phyloP scores from a whole-genome alignment of 2,888 invertebrate genomes.

The Norana najaformis region DNA sequence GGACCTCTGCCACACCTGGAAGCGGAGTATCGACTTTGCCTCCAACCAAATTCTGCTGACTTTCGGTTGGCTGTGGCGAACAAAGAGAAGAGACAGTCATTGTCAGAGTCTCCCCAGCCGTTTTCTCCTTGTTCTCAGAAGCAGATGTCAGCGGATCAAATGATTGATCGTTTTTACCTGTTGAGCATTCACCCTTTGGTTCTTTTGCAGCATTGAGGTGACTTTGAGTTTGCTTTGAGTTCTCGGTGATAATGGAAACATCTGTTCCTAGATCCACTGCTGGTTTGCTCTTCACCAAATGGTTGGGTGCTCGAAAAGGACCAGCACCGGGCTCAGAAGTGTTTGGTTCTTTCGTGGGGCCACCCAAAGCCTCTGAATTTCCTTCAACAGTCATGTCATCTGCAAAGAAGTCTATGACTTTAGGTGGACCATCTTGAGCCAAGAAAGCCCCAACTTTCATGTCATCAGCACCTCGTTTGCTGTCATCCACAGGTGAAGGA shows the following conservation, averaged over 20 bases:
- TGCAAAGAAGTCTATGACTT: constrained; percentile 10
- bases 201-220: not conserved
- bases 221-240: not conserved
- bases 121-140: not conserved
- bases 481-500: constrained; percentile 17
- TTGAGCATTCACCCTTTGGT: not conserved
- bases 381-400: not conserved
- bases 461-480: not conserved
- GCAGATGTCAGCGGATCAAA: not conserved
- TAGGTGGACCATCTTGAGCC: not conserved
- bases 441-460: not conserved
- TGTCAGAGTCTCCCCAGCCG: not conserved
- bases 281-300: constrained; percentile 2
- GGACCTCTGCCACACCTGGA: not conserved
- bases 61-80: not conserved
- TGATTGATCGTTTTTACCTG: constrained; percentile 5
- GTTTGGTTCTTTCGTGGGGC: not conserved
- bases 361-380: not conserved
- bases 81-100: not conserved
- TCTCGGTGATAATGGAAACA: not conserved
- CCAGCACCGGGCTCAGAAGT: not conserved
- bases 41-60: not conserved
- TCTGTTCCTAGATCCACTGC: not conserved
- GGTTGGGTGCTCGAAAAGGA: not conserved
- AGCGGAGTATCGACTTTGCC: not conserved